Base-by-base conservation (phyloP, 2,888 invertebrate genomes). In the Fabriciana adippe region DNA sequence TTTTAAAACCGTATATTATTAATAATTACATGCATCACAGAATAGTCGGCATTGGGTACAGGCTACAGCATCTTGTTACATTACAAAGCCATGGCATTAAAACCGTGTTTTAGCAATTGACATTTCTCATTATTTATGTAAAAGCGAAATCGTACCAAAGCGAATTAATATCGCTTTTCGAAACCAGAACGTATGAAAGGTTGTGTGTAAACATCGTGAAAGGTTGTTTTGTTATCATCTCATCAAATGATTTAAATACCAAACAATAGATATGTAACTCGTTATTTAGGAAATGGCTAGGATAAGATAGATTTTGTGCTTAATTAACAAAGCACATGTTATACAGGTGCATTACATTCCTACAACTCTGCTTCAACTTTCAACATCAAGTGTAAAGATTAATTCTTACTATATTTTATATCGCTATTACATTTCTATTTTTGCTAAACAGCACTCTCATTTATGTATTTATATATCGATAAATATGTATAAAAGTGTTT, bases 201-300 rank as follows among this genome's bases (percentile, higher is more conserved):
- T 73, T 72, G 72, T 72, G 70, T 72, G 74, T 73, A 76, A 78
- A 79, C 84, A 86, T 91, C 92, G 91, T 92, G 91, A 92, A 88
- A 92, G 91, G 91, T 91, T 88, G 85, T 83, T 82, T 81, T 81
- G 82, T 82, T 85, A 90, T 90, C 90, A 85, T 83, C 81, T 85
- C 86, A 89, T 90, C 86, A 78, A 79, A 81, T 84, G 86, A 86
- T 85, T 86, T 89, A 90, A 90, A 90, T 90, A 89, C 87, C 88
- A 87, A 79, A 88, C 86, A 88, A 88, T 83, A 78, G 81, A 67
- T 56, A 54, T 69, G 55, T 60, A 83, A 84, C 78, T 77, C 78
- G 76, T 64, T 68, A 77, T 82, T 83, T 77, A 70, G 79, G 62
- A 59, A 56, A 8, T 41, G 35, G 11, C 35, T 41, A 41, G 35